phyloP scores from a whole-genome alignment of 1,140 invertebrate genomes.

The Scaptomyza pallida region DNA sequence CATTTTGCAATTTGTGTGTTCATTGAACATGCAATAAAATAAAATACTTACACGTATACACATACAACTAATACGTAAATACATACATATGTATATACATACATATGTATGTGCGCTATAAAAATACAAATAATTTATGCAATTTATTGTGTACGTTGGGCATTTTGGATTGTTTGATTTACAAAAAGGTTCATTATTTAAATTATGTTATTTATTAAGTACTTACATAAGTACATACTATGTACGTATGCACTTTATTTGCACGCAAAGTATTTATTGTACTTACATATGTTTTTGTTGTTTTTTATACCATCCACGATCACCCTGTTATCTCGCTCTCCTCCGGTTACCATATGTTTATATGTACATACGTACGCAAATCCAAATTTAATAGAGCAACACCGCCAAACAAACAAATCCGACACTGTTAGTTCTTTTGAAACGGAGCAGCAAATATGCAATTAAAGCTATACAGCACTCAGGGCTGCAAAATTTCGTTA shows the following conservation, averaged over 20 bases:
- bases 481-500: background rate
- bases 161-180: constrained; percentile 12
- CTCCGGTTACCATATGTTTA: background rate
- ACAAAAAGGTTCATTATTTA: background rate
- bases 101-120: background rate
- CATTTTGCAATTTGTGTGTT: constrained; percentile 14
- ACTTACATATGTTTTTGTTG: too few relatives aligned
- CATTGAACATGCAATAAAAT: constrained; percentile 14
- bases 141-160: constrained; percentile 15
- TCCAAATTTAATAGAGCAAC: constrained; percentile 3
- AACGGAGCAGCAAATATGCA: constrained; percentile 14
- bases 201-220: background rate
- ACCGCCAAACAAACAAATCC: constrained; percentile 15
- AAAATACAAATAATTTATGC: constrained; percentile 16
- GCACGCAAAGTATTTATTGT: too few relatives aligned
- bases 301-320: too few relatives aligned
- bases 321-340: background rate
- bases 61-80: background rate
- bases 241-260: background rate
- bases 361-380: constrained; percentile 2
- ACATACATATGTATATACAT: background rate
- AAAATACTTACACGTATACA: background rate
- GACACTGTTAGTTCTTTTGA: constrained; percentile 12
- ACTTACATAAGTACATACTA: background rate
- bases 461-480: constrained; percentile 49